Evolutionary conservation across 2,888 invertebrate species (phyloP).

Genomic region (Dinocampus coccinellae): DNA sequence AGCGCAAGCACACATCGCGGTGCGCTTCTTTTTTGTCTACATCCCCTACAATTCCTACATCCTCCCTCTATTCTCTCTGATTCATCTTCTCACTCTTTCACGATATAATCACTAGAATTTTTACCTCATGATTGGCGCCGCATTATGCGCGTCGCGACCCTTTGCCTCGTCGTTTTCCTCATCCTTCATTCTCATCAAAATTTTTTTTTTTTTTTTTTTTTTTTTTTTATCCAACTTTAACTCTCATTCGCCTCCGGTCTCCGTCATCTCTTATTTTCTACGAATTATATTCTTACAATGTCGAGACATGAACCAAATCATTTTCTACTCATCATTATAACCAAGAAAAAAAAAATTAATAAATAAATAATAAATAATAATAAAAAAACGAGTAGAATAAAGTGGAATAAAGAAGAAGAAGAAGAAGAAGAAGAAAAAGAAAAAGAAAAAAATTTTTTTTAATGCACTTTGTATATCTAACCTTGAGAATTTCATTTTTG

Average conservation of each 20-base stretch:
- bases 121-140: slow-evolving; percentile 44
- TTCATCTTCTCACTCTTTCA: too few relatives aligned
- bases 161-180: slow-evolving; percentile 26
- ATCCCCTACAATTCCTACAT: slow-evolving; percentile 21
- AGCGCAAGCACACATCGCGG: slow-evolving; percentile 21
- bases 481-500: background rate
- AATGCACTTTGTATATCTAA: background rate
- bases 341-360: background rate
- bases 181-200: slow-evolving; percentile 17
- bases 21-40: slow-evolving; percentile 37
- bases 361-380: too few relatives aligned
- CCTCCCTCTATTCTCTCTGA: background rate
- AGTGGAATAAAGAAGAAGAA: too few relatives aligned
- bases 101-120: slow-evolving; percentile 45
- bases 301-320: background rate
- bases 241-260: background rate
- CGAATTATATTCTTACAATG: background rate
- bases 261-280: background rate
- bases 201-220: background rate
- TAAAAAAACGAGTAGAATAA: too few relatives aligned
- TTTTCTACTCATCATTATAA: background rate
- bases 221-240: background rate
- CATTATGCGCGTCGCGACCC: slow-evolving; percentile 43
- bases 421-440: background rate
- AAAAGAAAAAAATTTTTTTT: too few relatives aligned